Evolutionary conservation across 2,113 vertebrate species (phyloP).

Genomic region (Pipra filicauda): DNA sequence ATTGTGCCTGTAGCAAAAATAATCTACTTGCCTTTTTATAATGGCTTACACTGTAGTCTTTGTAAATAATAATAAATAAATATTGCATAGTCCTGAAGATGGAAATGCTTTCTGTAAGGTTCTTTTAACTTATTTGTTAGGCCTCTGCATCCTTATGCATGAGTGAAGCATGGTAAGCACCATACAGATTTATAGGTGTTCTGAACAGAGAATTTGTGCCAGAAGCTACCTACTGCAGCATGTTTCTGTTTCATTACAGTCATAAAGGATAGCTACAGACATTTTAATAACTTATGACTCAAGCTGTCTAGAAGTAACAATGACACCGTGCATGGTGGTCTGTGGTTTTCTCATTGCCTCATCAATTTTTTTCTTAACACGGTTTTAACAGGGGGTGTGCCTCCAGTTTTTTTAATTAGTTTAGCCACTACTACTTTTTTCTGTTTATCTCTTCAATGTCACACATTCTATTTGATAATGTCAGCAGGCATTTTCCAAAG

Average conservation of each 20-base stretch:
- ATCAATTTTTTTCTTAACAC: not conserved
- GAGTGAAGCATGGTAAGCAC: not conserved
- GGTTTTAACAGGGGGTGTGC: not conserved
- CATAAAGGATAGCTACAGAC: not conserved
- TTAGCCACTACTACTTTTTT: not conserved
- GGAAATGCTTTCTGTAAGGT: not conserved
- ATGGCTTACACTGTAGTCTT: not conserved
- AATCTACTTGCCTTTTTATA: not conserved
- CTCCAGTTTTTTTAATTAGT: not conserved
- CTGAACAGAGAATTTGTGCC: not conserved
- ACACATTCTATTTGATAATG: not conserved
- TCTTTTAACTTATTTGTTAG: not conserved
- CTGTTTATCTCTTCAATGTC: not conserved
- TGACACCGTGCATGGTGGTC: not conserved
- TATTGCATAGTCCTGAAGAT: not conserved
- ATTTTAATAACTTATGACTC: not conserved
- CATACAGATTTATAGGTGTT: slow-evolving; percentile 1
- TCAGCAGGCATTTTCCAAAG: slow-evolving; percentile 2
- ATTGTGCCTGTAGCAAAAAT: not conserved
- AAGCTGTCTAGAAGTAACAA: not conserved
- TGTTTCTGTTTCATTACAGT: not conserved
- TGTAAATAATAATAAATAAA: not conserved
- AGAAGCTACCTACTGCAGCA: not conserved
- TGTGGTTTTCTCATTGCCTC: not conserved
- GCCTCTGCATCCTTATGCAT: not conserved